Percentiles rank a stretch among this genome's conserved stretches.
Conservation (phyloP, 1,140 invertebrate genomes). For the Aphelenchoides besseyi region DNA sequence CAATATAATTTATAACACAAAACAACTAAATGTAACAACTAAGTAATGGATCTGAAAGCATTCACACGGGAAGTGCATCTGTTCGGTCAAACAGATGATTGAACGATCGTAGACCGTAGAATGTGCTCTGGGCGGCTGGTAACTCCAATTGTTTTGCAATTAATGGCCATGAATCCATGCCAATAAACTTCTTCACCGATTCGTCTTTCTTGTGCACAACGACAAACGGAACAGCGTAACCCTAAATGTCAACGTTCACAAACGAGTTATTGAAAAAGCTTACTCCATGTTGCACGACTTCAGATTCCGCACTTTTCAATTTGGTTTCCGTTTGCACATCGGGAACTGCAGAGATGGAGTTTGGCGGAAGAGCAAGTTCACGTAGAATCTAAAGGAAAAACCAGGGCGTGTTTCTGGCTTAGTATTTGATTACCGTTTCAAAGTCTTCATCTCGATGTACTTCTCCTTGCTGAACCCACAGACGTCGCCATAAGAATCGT, state of each 20-base stretch:
- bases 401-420: background rate
- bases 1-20: no score
- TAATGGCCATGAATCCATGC: constrained; percentile 15
- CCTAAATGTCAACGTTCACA: background rate
- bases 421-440: background rate
- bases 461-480: constrained; percentile 16
- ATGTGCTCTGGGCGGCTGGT: background rate
- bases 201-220: constrained; percentile 9
- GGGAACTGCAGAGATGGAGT: background rate
- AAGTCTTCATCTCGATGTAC: constrained; percentile 7
- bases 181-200: background rate
- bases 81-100: constrained; percentile 15
- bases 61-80: background rate
- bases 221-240: constrained; percentile 10
- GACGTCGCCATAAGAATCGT: constrained; percentile 7
- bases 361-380: background rate
- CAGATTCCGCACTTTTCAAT: constrained; percentile 4
- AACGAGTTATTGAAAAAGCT: background rate
- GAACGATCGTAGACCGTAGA: constrained; percentile 10
- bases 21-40: no score
- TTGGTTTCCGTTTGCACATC: background rate
- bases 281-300: background rate
- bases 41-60: no score
- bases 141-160: constrained; percentile 4
- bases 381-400: constrained; percentile 9